Base-by-base conservation (phyloP, 2,113 vertebrate species). In the Spilogale gracilis region DNA sequence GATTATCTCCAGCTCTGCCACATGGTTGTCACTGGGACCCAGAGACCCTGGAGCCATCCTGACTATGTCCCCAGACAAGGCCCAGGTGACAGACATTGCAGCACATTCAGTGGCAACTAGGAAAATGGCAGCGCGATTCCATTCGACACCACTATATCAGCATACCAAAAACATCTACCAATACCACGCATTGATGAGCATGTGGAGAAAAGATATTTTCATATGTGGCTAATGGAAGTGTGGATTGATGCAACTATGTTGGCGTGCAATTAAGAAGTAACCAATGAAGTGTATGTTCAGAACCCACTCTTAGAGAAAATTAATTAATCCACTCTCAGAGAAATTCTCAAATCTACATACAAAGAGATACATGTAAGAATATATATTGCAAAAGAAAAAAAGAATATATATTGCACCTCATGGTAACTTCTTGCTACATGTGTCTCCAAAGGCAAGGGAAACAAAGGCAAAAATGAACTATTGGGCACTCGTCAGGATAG, bases 231-330 rank as follows among this genome's bases (percentile, higher is more conserved):
- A 61, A 54, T 11, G 67, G 61, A 13, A 67, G 16, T 48, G 25
- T 48, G 69, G 60, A 23, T 13, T 61, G 43, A 54, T 54, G 23
- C 3, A 48, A 67, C 3, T 58, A 78, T 67, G 69, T 89, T 38
- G n/a, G 43, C 23, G 25, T 18, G 3, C 38, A 69, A 74, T 90
- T 94, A 56, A 74, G 74, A 96, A 96, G 82, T 43, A 94, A 88
- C 61, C 45, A 58, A 63, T 52, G 80, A 38, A 69, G 38, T 69
- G 7, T 8, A 20, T 20, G 32, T 32, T 38, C 32, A 38, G 17
- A 38, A 94, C 76, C 18, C 45, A 25, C 58, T 89, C 43, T 76
- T 50, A 76, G 76, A 92, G 61, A 93, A 87, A 82, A 38, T 69
- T 3, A 20, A 38, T 69, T 18, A 69, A 91, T 76, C 27, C 56